phyloP scores from a whole-genome alignment of 2,797 vertebrate genomes.

The Craterocephalus amniculus region DNA sequence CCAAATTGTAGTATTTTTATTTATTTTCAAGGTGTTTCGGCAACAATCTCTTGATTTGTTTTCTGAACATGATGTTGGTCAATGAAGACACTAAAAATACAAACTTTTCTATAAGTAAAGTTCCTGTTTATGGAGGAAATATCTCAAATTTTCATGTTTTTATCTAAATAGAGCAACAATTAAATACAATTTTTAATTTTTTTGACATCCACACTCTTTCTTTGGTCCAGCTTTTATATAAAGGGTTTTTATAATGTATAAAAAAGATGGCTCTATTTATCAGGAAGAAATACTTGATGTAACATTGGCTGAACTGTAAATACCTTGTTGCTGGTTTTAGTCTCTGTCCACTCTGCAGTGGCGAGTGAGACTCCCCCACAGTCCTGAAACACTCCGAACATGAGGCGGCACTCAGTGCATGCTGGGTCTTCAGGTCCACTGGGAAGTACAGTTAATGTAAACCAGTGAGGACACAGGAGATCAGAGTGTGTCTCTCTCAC shows the following conservation, averaged over 20 bases:
- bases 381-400: constrained; percentile 60
- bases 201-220: not conserved
- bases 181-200: not conserved
- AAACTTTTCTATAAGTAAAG: not conserved
- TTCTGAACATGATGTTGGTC: not conserved
- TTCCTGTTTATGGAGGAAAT: not conserved
- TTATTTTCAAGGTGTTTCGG: not conserved
- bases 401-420: constrained; percentile 75
- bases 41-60: not conserved
- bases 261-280: not conserved
- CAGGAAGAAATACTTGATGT: not conserved
- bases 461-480: constrained; percentile 10
- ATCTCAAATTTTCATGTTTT: not conserved
- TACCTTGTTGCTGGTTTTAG: constrained; percentile 33
- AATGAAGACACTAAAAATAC: too few species aligned
- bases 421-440: constrained; percentile 66
- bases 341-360: constrained; percentile 18
- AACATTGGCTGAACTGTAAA: constrained; percentile 27
- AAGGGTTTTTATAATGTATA: not conserved
- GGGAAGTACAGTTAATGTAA: constrained; percentile 40
- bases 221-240: not conserved
- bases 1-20: not conserved
- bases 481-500: constrained; percentile 12
- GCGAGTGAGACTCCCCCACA: constrained; percentile 33
- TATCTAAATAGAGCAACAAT: not conserved